Evolutionary conservation across 2,888 invertebrate genomes (phyloP).

Genomic region (Drosophila quasianomalipes): DNA sequence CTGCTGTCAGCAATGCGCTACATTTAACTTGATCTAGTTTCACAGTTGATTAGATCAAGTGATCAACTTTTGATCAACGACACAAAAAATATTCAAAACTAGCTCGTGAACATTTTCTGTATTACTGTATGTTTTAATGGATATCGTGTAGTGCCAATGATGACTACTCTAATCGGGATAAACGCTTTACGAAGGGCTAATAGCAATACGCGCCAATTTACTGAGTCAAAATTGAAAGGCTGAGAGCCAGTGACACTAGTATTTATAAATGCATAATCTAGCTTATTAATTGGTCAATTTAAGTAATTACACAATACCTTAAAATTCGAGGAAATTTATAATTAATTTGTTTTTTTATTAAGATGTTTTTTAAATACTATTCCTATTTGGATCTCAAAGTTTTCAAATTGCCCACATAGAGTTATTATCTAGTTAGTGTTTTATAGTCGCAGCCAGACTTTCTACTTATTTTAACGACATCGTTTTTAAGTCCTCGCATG

Average conservation of each 20-base stretch:
- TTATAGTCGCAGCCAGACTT: not conserved
- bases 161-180: not conserved
- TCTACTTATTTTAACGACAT: not conserved
- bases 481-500: not conserved
- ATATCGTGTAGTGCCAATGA: not conserved
- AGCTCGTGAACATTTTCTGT: not conserved
- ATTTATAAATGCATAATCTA: not conserved
- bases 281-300: not conserved
- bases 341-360: not conserved
- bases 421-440: not conserved
- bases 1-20: constrained; percentile 34
- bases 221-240: not conserved
- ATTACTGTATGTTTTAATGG: not conserved
- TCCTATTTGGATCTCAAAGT: not conserved
- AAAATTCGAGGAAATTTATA: not conserved
- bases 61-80: not conserved
- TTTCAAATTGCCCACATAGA: not conserved
- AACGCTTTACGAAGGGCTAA: not conserved
- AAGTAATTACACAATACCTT: not conserved
- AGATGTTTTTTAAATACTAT: not conserved
- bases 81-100: not conserved
- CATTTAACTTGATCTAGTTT: constrained; percentile 21
- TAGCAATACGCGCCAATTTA: not conserved
- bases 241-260: not conserved
- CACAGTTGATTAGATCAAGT: constrained; percentile 14